phyloP scores from a whole-genome alignment of 2,113 vertebrate species.

The Alethe castanea region DNA sequence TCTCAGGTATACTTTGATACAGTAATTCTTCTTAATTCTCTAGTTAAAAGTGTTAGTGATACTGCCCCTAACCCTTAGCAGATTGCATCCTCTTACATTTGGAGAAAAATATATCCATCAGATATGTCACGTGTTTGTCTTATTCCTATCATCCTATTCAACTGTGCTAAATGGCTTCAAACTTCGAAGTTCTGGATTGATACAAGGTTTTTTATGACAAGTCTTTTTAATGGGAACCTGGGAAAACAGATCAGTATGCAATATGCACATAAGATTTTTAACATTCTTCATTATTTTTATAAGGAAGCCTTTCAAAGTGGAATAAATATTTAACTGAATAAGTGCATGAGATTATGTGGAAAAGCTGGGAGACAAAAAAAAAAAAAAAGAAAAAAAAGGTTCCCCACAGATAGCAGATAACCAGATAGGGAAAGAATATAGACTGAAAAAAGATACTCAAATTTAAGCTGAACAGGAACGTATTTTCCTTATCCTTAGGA shows the following conservation, averaged over 20 bases:
- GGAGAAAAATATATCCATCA: neutral
- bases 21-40: neutral
- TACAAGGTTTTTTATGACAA: neutral
- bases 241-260: neutral
- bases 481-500: neutral
- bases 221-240: neutral
- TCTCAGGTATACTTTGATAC: neutral
- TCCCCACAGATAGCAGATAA: neutral
- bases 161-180: neutral
- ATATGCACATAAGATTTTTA: neutral
- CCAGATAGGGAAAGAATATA: neutral
- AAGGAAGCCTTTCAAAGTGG: neutral
- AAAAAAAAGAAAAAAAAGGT: neutral
- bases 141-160: neutral
- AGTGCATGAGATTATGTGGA: too few relatives aligned
- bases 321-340: neutral
- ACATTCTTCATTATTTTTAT: neutral
- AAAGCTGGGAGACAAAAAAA: neutral
- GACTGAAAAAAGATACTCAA: neutral
- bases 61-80: neutral
- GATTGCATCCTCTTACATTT: neutral
- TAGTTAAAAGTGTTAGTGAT: neutral
- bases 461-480: neutral
- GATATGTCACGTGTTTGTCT: neutral
- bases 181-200: accelerated